Percentiles rank a stretch among this genome's conserved stretches.
phyloP scores from a whole-genome alignment of 2,888 invertebrate genomes.

The Vandiemenella viatica region DNA sequence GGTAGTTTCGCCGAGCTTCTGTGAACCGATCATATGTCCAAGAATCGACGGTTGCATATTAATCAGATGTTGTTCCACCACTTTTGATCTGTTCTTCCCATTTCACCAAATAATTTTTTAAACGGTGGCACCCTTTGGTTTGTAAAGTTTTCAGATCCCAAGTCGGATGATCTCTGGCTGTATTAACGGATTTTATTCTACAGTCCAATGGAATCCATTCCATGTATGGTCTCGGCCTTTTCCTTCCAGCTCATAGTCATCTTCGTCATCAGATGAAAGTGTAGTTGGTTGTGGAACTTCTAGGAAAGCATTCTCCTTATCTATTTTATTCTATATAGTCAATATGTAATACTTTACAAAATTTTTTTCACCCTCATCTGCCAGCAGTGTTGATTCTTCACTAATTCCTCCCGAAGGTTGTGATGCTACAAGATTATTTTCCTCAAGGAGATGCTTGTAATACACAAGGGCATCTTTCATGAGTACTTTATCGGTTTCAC shows the following conservation, averaged over 20 bases:
- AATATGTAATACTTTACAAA: constrained; percentile 2
- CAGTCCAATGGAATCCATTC: constrained; percentile 8
- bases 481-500: constrained; percentile 3
- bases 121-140: not conserved
- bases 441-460: constrained; percentile 7
- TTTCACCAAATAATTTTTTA: constrained; percentile 5
- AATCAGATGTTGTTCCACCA: constrained; percentile 16
- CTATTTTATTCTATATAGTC: constrained; percentile 6
- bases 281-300: too few species aligned
- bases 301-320: constrained; percentile 4
- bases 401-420: constrained; percentile 4
- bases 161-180: constrained; percentile 12
- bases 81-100: constrained; percentile 15
- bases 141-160: constrained; percentile 14
- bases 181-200: constrained; percentile 8
- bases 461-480: constrained; percentile 7
- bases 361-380: constrained; percentile 7
- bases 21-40: constrained; percentile 17
- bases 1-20: constrained; percentile 14
- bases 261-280: too few species aligned
- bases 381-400: constrained; percentile 5
- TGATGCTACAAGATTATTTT: constrained; percentile 4
- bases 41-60: constrained; percentile 14
- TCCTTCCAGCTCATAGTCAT: constrained; percentile 3
- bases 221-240: not conserved